These are phyloP conservation scores for Cyanoliseus patagonus DNA, from an alignment of 2,113 vertebrate species.

Conservation along the genomic window DNA sequence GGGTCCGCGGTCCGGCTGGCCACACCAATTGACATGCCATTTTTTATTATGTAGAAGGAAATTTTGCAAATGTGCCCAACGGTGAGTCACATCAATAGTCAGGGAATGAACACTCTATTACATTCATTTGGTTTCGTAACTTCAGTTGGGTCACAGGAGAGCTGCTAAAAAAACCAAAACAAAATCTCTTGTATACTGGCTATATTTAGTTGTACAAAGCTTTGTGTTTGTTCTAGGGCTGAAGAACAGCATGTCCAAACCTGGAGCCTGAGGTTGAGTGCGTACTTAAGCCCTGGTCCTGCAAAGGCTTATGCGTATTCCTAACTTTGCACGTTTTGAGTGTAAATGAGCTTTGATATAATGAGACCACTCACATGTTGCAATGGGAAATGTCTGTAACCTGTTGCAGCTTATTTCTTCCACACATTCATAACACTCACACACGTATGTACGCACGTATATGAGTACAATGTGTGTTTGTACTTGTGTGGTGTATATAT, in stretches of 20 bases:
- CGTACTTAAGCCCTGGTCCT: neutral
- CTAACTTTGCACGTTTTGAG: neutral
- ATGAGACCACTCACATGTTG: neutral
- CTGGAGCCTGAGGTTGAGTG: neutral
- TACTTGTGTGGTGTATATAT: neutral
- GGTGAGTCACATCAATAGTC: slow-evolving; percentile 52
- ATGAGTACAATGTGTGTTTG: neutral
- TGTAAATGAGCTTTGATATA: neutral
- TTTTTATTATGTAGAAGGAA: slow-evolving; percentile 55
- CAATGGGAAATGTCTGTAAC: slow-evolving; percentile 1
- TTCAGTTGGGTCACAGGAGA: slow-evolving; percentile 48
- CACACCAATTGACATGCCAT: neutral
- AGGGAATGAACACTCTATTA: slow-evolving; percentile 40
- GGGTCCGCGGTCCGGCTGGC: neutral
- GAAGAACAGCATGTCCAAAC: slow-evolving; percentile 22
- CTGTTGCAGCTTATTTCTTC: neutral
- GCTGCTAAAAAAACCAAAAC: slow-evolving; percentile 56
- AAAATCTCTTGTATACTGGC: neutral
- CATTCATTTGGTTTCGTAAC: slow-evolving; percentile 51
- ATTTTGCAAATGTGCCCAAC: slow-evolving; percentile 55
- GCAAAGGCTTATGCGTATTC: neutral
- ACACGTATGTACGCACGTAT: fast-evolving
- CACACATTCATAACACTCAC: neutral
- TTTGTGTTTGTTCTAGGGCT: neutral
- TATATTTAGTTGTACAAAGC: neutral